Conservation (phyloP, 2,113 vertebrate species). For the Dolichotis patagonum region DNA sequence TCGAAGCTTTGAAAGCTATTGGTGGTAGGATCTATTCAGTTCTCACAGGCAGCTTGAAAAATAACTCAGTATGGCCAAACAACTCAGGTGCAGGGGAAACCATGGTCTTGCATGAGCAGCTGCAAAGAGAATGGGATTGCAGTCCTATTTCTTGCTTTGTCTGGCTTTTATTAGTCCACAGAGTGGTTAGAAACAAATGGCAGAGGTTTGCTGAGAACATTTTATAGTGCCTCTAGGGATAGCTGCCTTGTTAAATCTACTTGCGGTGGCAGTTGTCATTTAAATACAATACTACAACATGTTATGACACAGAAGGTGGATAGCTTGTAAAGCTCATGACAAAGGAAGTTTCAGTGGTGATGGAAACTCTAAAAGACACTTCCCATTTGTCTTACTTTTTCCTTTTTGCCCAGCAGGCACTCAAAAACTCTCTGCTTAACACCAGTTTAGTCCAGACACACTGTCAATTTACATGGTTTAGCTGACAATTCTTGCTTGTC, state of each 20-base stretch:
- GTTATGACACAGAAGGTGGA: conserved; percentile 38
- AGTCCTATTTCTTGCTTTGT: conserved; percentile 40
- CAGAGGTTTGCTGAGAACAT: conserved; percentile 31
- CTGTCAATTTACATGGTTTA: conserved; percentile 77
- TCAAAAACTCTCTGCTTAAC: conserved; percentile 71
- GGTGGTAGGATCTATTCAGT: conserved; percentile 58
- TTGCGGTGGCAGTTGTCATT: conserved; percentile 49
- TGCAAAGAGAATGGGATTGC: conserved; percentile 38
- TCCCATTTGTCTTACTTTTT: conserved; percentile 59
- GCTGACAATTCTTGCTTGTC: conserved; percentile 79
- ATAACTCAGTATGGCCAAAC: conserved; percentile 10
- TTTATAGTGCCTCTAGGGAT: conserved; percentile 62
- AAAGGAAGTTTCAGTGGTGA: conserved; percentile 60
- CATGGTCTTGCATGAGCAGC: not conserved
- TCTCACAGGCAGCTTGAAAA: conserved; percentile 65
- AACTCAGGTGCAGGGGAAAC: conserved; percentile 44
- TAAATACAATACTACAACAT: conserved; percentile 59
- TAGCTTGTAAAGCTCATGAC: conserved; percentile 42
- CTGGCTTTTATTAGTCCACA: conserved; percentile 60
- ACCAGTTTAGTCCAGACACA: conserved; percentile 66
- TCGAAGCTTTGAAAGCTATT: conserved; percentile 63
- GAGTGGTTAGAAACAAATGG: conserved; percentile 62
- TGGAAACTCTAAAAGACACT: conserved; percentile 67
- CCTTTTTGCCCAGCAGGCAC: conserved; percentile 63
- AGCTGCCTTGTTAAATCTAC: conserved; percentile 54